A percentile compares a stretch with the other conserved stretches of the same genome.
Conservation (phyloP, 1,140 invertebrate genomes). For the Temnothorax nylanderi region DNA sequence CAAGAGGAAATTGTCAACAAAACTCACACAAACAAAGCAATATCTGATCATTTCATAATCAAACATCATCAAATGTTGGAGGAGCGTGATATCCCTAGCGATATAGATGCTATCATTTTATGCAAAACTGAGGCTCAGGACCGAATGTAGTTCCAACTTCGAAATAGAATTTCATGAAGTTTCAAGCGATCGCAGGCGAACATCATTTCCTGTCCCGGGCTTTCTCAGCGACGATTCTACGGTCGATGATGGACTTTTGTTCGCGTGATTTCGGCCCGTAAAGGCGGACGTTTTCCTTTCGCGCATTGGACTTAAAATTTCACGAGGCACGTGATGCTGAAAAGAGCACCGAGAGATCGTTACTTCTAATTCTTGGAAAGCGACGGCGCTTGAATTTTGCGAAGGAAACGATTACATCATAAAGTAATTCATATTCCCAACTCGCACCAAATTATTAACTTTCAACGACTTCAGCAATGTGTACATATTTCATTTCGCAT, state of each 20-base stretch:
- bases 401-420: neutral
- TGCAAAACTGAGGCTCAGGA: constrained; percentile 40
- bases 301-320: constrained; percentile 55
- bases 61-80: constrained; percentile 29
- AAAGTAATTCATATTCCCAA: neutral
- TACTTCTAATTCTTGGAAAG: constrained; percentile 39
- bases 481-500: neutral
- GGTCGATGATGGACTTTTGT: constrained; percentile 22
- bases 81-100: constrained; percentile 13
- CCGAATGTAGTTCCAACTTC: constrained; percentile 43
- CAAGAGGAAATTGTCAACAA: neutral
- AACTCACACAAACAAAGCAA: constrained; percentile 13
- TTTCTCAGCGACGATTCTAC: constrained; percentile 37
- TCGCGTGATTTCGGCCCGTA: constrained; percentile 59
- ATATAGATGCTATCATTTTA: constrained; percentile 56
- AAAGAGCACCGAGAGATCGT: constrained; percentile 3
- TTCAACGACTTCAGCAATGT: neutral
- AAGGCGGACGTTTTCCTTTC: constrained; percentile 41
- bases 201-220: constrained; percentile 48
- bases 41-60: constrained; percentile 31
- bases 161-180: constrained; percentile 62
- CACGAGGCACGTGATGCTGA: constrained; percentile 40
- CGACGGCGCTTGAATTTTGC: neutral
- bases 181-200: constrained; percentile 47
- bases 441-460: neutral